Percentiles rank a stretch among this genome's conserved stretches.
Evolutionary conservation across 2,797 vertebrate species (phyloP).

Genomic region (Pogoniulus pusillus): DNA sequence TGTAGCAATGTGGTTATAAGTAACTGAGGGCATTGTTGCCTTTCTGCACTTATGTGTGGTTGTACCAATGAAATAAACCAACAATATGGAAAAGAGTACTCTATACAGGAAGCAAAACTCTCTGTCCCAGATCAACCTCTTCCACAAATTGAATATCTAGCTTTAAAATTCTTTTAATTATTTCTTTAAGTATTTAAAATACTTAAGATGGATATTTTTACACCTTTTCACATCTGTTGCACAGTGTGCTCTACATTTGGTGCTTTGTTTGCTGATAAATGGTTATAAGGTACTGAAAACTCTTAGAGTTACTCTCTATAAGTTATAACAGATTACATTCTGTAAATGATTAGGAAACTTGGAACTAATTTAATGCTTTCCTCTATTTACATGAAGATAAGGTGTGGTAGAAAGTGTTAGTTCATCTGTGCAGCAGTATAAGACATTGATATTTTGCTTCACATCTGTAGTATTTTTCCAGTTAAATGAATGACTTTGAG

Average conservation of each 20-base stretch:
- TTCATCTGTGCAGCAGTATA: not conserved
- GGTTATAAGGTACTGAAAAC: not conserved
- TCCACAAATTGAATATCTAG: not conserved
- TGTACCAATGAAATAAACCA: not conserved
- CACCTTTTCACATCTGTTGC: not conserved
- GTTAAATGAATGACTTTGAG: not conserved
- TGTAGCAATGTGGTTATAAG: not conserved
- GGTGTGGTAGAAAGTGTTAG: not conserved
- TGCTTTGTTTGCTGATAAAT: not conserved
- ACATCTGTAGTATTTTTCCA: not conserved
- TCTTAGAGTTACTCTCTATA: not conserved
- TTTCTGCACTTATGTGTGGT: not conserved
- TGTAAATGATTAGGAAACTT: not conserved
- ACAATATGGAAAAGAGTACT: not conserved
- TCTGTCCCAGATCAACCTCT: not conserved
- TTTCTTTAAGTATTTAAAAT: too few species aligned
- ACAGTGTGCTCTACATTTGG: not conserved
- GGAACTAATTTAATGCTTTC: not conserved
- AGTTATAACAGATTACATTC: not conserved
- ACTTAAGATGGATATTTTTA: not conserved
- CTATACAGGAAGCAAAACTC: not conserved
- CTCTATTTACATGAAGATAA: not conserved
- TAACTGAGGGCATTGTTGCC: not conserved
- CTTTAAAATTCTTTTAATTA: not conserved
- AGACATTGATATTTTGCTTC: not conserved